Conservation (phyloP, 2,797 vertebrate species). For the Emys orbicularis region DNA sequence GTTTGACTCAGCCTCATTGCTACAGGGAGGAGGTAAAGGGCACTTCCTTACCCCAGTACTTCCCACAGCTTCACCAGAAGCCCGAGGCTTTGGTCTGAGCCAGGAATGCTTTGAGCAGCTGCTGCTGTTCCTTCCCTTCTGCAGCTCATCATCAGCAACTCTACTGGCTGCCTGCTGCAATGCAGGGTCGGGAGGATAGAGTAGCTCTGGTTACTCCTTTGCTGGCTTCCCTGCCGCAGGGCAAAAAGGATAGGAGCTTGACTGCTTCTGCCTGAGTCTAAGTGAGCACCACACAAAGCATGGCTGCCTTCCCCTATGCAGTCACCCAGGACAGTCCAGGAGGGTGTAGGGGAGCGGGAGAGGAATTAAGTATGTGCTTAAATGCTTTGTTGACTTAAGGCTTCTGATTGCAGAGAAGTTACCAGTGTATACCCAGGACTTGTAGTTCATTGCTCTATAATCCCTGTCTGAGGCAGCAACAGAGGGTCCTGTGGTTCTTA, state of each 20-base stretch:
- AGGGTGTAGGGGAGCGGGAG: neutral
- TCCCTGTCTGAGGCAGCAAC: neutral
- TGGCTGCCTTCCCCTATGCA: neutral
- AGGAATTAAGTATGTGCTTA: neutral
- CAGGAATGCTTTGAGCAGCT: fast-evolving
- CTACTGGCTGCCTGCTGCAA: neutral
- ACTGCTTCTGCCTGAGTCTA: neutral
- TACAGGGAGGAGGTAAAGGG: neutral
- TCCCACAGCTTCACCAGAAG: neutral
- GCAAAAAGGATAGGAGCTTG: neutral
- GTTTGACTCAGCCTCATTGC: neutral
- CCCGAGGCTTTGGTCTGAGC: neutral
- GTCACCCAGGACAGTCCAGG: fast-evolving
- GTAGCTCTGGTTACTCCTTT: neutral
- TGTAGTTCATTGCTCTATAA: neutral
- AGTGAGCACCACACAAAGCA: neutral
- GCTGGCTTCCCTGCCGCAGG: neutral
- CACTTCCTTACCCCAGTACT: neutral
- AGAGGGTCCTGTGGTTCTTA: too few species aligned
- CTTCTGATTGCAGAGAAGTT: neutral
- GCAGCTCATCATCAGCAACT: fast-evolving
- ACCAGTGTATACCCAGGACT: neutral
- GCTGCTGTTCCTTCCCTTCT: fast-evolving
- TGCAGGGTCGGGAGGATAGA: neutral
- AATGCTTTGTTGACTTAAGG: neutral